These are phyloP conservation scores for Syrrhaptes paradoxus DNA, from an alignment of 2,113 vertebrate genomes.

Conservation along the genomic window DNA sequence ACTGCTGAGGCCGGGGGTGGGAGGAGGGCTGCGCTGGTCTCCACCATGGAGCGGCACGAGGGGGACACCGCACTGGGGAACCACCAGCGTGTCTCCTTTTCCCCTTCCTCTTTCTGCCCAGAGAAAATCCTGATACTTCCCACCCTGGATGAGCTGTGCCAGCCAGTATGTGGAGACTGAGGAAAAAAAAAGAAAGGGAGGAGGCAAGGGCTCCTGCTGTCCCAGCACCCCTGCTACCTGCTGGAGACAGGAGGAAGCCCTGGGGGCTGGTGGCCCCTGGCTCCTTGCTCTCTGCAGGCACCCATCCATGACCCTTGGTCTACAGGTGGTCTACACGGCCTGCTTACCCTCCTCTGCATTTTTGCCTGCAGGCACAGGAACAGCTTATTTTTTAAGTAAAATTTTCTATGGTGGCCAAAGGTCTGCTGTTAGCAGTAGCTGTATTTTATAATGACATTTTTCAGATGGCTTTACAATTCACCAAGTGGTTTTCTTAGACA, in stretches of 20 bases:
- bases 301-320: neutral
- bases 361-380: neutral
- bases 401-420: neutral
- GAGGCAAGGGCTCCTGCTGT: neutral
- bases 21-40: neutral
- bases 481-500: neutral
- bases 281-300: fast-evolving
- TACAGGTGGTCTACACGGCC: neutral
- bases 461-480: neutral
- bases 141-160: neutral
- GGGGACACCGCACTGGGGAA: neutral
- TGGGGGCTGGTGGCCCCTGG: neutral
- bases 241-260: neutral
- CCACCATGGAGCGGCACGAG: fast-evolving
- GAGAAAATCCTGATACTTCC: neutral
- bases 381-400: neutral
- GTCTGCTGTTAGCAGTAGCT: neutral
- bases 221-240: neutral
- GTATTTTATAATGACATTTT: neutral
- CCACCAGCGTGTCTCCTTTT: neutral
- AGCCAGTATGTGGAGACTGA: fast-evolving
- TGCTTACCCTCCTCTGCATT: neutral
- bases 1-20: fast-evolving
- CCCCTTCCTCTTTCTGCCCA: neutral
- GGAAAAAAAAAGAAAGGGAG: neutral